Base-by-base conservation (phyloP, 2,113 vertebrate genomes). In the Zingel zingel region DNA sequence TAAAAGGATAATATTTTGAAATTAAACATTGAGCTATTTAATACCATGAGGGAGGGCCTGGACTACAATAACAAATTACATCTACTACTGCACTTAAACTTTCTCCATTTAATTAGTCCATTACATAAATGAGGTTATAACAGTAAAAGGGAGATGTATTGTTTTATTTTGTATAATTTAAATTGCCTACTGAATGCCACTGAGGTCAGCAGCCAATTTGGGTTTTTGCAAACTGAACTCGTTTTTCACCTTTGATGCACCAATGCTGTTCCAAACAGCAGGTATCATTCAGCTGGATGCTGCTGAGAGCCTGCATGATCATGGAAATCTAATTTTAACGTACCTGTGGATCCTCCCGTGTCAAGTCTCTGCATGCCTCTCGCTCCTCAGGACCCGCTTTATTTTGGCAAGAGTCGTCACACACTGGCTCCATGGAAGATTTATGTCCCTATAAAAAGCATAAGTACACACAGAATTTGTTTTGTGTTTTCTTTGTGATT, bases 81-180 rank as follows among this genome's bases (percentile, higher is more conserved):
- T 76, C 21, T 50, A 51, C 36, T 9, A 14, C 61, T 57, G 51
- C 73, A 68, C n/a, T 71, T 84, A 6, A 43, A 69, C 58, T 69
- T 81, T 66, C 58, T 79, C 10, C 3, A 56, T 85, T 83, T 73
- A 58, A 84, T 88, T 78, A 72, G 72, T 27, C 78, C 78, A 89
- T 84, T 84, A 74, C 64, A 80, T 10, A 61, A 84, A 87, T 79
- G 25, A 59, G 66, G 50, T 63, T 36, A 19, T 39, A 57, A 59
- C 25, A 76, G 36, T 64, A 59, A 83, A 72, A 85, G 50, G 23
- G 53, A 51, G 43, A 39, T 33, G 61, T 33, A 53, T 21, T 36
- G 30, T 68, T 70, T 64, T 69, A 50, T 67, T 48, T 19, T 43
- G 14, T 80, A 58, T 39, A 33, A 72, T 64, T 62, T 39, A 36